Base-by-base conservation (phyloP, 53 echinoderm and acorn worm species). In the Glandiceps talaboti region DNA sequence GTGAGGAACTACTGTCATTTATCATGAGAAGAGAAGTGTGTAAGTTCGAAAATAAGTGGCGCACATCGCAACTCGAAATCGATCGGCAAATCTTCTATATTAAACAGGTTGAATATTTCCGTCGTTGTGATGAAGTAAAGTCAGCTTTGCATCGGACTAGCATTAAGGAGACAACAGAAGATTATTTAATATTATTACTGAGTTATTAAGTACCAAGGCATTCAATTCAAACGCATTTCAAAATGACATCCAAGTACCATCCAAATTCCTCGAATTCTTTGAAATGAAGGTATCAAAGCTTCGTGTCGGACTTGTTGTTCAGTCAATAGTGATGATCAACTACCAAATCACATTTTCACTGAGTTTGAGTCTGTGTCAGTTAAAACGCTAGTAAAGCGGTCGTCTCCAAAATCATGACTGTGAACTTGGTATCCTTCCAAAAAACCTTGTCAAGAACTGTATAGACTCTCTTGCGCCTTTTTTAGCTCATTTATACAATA, bases 401-500 rank as follows among this genome's bases (percentile, higher is more conserved):
- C 64, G 64, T 45, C 64, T 20, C 6, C 6, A 45, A 45, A 45
- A 45, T 45, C 64, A 45, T 45, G n/a, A n/a, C n/a, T n/a, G 64
- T 45, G 20, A 45, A 6, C 64, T 45, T 45, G 64, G 20, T 20
- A 20, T 45, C 6, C 20, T 45, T 6, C 64, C 64, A 45, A 12
- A 6, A 20, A 45, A 45, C 6, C 20, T 45, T 20, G 64, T 45
- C 20, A 6, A 45, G 20, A 20, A 12, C 20, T 20, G 64, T 45
- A 12, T n/a, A n/a, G n/a, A n/a, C n/a, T n/a, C n/a, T n/a, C n/a
- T n/a, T n/a, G n/a, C n/a, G n/a, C n/a, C 64, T 12, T 45, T 31
- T 28, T 80, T 89, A 26, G 85, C 89, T 0, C 74, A 76, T 30
- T 6, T 89, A 33, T 76, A 85, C 30, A 89, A 82, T n/a, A 29